Conservation (phyloP, 2,797 vertebrate genomes). For the Alosa sapidissima region DNA sequence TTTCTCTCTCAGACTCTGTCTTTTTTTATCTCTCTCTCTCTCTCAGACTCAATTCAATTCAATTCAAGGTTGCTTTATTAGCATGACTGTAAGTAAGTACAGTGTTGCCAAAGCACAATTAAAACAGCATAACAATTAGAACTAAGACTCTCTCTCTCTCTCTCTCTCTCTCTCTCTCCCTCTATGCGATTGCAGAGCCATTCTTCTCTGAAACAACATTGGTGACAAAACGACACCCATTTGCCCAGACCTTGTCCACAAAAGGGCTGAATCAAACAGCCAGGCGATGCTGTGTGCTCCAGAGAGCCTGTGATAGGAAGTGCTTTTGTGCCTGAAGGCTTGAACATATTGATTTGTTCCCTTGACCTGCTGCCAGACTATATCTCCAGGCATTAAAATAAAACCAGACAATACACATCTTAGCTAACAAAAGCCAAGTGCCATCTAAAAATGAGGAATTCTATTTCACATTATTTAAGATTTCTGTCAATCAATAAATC, state of each 20-base stretch:
- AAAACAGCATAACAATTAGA: too few species aligned
- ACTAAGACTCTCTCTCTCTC: too few species aligned
- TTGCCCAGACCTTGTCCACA: not conserved
- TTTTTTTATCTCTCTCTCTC: too few species aligned
- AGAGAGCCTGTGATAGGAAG: too few species aligned
- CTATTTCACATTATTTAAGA: too few species aligned
- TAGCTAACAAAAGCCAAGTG: slow-evolving; percentile 34
- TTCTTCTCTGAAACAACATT: not conserved
- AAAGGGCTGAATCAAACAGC: not conserved
- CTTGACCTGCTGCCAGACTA: not conserved
- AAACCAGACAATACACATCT: not conserved
- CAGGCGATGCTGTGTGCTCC: too few species aligned
- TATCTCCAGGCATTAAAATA: slow-evolving; percentile 24
- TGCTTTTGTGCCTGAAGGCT: slow-evolving; percentile 20
- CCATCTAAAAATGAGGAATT: not conserved
- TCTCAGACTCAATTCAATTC: too few species aligned
- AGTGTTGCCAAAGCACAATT: too few species aligned
- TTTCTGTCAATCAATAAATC: too few species aligned
- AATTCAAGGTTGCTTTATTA: too few species aligned
- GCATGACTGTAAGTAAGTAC: too few species aligned
- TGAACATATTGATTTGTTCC: slow-evolving; percentile 41
- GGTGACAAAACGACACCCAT: not conserved
- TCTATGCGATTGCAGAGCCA: not conserved
- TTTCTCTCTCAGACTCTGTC: too few species aligned
- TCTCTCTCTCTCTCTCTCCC: not conserved